Evolutionary conservation across 2,113 vertebrate species (phyloP), one percentile per base, ranked within the genome.

Genomic region (Phoxinus phoxinus): DNA sequence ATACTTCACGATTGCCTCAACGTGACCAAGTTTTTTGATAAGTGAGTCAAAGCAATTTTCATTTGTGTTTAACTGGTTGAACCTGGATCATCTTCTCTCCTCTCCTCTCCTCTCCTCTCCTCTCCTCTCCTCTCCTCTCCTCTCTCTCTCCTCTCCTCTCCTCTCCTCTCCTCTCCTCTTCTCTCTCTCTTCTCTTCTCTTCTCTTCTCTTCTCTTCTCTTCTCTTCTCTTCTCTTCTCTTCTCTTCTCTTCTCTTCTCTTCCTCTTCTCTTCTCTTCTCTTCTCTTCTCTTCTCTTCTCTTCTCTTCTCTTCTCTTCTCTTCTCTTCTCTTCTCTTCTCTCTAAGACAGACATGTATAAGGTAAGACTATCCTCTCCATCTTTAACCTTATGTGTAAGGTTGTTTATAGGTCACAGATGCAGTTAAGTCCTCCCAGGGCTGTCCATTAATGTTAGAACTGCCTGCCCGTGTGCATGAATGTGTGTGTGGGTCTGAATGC

Each of bases 391-490:
- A 63, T 27, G 12, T 80, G 37, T 10, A 21, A 63, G 77, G 58
- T 44, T 41, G n/a, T 27, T 63, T 80, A 63, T 21, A 44, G 56
- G 77, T 9, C 77, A 80, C 58, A 76, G 7, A 53, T 25, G 0
- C 6, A 27, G 21, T 10, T 13, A 12, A n/a, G 76, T 63, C 37
- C 13, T 25, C 9, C 44, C 15, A 63, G 77, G 17, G 13, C 77
- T 63, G 58, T 63, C 77, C 56, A 63, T 63, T 63, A 80, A 61
- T 61, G 35, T 44, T 80, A 41, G 23, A 75, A 61, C 51, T 63
- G n/a, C 15, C 19, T 46, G 53, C 59, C 35, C 48, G 56, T 46
- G 13, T n/a, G 17, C 44, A 41, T 15, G 9, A 17, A 37, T 81
- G 69, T 41, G 27, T 74, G 56, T 77, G 30, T 46, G 53, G 41